These are phyloP conservation scores for Epinotia bilunana DNA, from an alignment of 2,888 invertebrate species.

Conservation along the genomic window DNA sequence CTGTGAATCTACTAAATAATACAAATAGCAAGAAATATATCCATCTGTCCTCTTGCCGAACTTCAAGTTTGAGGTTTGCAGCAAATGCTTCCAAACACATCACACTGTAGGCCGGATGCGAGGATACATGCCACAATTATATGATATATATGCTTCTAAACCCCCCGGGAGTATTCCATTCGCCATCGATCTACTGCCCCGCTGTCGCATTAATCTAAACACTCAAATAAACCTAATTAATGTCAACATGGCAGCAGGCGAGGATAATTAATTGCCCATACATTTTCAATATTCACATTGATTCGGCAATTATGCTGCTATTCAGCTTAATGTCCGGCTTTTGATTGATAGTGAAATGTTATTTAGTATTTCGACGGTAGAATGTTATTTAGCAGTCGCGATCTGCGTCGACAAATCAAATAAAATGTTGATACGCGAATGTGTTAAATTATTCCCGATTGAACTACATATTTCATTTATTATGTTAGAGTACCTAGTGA, in stretches of 20 bases:
- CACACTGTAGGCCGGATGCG: no score
- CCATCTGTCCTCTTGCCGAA: no score
- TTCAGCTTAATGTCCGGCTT: constrained; percentile 6
- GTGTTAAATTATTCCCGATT: no score
- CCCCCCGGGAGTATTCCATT: background rate
- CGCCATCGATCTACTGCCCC: background rate
- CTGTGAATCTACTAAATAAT: no score
- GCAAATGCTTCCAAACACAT: no score
- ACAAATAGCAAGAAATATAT: no score
- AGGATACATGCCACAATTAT: no score
- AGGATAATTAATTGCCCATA: constrained; percentile 8
- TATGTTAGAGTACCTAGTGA: no score
- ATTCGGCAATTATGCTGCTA: constrained; percentile 8
- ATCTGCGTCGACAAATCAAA: background rate
- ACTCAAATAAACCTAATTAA: constrained; percentile 16
- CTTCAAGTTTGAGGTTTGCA: no score
- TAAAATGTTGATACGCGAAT: background rate
- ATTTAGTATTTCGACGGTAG: background rate
- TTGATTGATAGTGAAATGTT: background rate
- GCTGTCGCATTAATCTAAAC: constrained; percentile 10
- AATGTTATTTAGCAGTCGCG: background rate
- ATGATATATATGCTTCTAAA: background rate
- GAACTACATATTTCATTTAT: no score
- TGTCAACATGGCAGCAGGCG: constrained; percentile 7
- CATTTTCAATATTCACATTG: constrained; percentile 1